Percentiles rank a stretch among this genome's conserved stretches.
Evolutionary conservation across 2,113 vertebrate species (phyloP).

Genomic region (Pao palembangensis): DNA sequence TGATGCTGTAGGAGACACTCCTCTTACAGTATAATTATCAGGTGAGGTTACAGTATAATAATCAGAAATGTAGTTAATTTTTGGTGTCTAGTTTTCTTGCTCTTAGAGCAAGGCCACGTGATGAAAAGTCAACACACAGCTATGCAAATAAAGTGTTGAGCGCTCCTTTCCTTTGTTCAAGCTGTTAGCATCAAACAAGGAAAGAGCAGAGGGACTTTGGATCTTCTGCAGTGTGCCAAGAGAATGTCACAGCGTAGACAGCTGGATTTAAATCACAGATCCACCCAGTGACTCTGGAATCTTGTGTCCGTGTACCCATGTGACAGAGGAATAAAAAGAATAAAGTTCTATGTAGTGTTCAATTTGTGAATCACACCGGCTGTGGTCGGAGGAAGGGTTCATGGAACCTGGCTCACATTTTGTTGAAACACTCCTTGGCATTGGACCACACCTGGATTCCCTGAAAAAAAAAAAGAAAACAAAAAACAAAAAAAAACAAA

Average conservation of each 20-base stretch:
- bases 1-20: not conserved
- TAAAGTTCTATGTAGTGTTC: constrained; percentile 7
- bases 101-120: too few species aligned
- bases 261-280: constrained; percentile 4
- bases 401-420: constrained; percentile 81
- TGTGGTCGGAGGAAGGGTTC: constrained; percentile 22
- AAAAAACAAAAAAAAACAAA: constrained; percentile 7
- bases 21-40: not conserved
- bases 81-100: constrained; percentile 1
- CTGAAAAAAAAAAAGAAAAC: constrained; percentile 61
- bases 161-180: too few species aligned
- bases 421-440: constrained; percentile 94
- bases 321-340: not conserved
- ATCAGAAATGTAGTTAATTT: not conserved
- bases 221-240: not conserved
- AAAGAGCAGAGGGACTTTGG: not conserved
- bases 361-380: constrained; percentile 15
- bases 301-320: not conserved
- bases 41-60: not conserved
- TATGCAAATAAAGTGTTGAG: constrained; percentile 1
- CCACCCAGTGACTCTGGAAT: not conserved
- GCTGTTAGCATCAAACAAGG: not conserved
- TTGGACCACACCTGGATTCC: constrained; percentile 97
- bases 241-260: constrained; percentile 5
- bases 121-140: not conserved